phyloP scores from a whole-genome alignment of 2,888 invertebrate genomes.

The Eilema depressum region DNA sequence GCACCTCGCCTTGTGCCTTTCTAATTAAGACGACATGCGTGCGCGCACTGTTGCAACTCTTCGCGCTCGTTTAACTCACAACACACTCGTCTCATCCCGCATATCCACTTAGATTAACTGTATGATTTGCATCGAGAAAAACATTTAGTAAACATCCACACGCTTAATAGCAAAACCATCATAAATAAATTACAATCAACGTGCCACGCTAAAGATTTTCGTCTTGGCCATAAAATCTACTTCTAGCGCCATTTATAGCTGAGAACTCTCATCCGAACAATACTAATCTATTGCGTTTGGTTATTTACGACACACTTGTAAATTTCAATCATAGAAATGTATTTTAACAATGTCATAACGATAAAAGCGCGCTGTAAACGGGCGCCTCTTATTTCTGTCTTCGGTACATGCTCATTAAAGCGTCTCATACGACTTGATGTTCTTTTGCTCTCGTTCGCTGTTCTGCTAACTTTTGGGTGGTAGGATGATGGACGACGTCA shows the following conservation, averaged over 20 bases:
- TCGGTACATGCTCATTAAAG: conserved; percentile 85
- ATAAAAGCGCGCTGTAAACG: conserved; percentile 79
- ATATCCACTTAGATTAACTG: conserved; percentile 52
- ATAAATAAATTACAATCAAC: conserved; percentile 33
- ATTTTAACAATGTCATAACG: conserved; percentile 84
- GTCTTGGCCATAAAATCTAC: conserved; percentile 24
- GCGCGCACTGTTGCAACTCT: conserved; percentile 73
- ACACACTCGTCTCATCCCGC: conserved; percentile 66
- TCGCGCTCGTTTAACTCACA: conserved; percentile 73
- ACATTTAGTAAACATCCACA: conserved; percentile 29
- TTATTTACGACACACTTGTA: conserved; percentile 67
- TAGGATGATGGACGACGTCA: conserved; percentile 84
- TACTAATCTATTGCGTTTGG: conserved; percentile 34
- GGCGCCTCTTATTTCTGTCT: conserved; percentile 84
- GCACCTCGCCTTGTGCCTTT: conserved; percentile 80
- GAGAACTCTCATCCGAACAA: conserved; percentile 39
- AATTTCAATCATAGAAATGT: conserved; percentile 67
- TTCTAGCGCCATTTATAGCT: conserved; percentile 37
- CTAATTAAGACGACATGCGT: conserved; percentile 85
- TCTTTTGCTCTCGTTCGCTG: conserved; percentile 77
- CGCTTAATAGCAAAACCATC: conserved; percentile 19
- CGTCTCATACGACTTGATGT: conserved; percentile 69
- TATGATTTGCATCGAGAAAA: conserved; percentile 40
- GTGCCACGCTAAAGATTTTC: conserved; percentile 30
- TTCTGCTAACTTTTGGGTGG: conserved; percentile 86